These are phyloP conservation scores for Noctua pronuba DNA, from an alignment of 2,888 invertebrate genomes.

Conservation along the genomic window DNA sequence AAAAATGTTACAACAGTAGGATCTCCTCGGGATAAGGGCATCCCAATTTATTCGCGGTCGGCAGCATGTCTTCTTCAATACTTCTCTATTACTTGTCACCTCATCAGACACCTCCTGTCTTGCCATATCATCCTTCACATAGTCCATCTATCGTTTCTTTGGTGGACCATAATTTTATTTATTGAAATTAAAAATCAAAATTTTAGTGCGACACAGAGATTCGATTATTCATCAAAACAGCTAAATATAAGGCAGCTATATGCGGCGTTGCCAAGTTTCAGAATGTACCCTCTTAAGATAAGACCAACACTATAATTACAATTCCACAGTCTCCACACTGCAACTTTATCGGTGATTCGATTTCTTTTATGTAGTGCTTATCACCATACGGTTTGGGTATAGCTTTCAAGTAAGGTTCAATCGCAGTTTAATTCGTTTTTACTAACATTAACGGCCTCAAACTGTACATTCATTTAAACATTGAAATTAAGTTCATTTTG, in stretches of 20 bases:
- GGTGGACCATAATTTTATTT: neutral
- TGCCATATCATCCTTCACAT: neutral
- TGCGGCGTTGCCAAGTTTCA: neutral
- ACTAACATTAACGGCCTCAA: neutral
- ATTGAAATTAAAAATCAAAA: neutral
- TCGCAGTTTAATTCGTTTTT: neutral
- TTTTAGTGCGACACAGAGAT: neutral
- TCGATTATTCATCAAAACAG: neutral
- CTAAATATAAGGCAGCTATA: neutral
- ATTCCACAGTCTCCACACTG: neutral
- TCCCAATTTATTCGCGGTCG: neutral
- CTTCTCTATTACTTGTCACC: too few relatives aligned
- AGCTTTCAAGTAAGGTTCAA: neutral
- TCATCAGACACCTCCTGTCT: too few relatives aligned
- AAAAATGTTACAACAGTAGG: too few relatives aligned
- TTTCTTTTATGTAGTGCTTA: neutral
- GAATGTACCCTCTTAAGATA: neutral
- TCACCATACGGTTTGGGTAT: neutral
- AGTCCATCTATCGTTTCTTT: neutral
- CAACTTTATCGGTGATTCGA: neutral
- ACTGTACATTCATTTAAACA: neutral
- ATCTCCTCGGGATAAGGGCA: neutral
- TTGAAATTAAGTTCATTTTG: neutral
- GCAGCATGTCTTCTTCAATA: too few relatives aligned
- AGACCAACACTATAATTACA: neutral